phyloP scores from a whole-genome alignment of 2,797 vertebrate species.

The Microchirus variegatus region DNA sequence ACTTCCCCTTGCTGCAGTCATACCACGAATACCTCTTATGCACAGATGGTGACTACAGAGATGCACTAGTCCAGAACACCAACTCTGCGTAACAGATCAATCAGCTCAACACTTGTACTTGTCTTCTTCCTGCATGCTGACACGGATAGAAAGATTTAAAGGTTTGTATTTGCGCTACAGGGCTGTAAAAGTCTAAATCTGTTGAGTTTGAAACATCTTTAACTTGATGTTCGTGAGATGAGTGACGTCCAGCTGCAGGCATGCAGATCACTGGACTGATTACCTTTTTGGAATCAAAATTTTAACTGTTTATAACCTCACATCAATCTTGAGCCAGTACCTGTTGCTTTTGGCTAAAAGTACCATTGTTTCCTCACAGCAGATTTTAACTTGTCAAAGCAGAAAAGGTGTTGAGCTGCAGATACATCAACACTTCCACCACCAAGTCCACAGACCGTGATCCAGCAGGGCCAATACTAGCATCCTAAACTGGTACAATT shows the following conservation, averaged over 20 bases:
- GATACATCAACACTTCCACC: too few species aligned
- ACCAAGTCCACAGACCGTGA: too few species aligned
- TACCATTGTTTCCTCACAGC: too few species aligned
- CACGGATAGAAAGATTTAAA: conserved; percentile 15
- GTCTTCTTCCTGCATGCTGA: conserved; percentile 21
- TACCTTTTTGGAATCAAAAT: too few species aligned
- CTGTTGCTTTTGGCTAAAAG: too few species aligned
- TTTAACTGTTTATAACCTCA: too few species aligned
- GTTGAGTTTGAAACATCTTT: conserved; percentile 14
- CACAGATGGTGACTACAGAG: conserved; percentile 43
- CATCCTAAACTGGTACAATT: too few species aligned
- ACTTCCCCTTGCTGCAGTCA: conserved; percentile 29
- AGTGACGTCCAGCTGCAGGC: conserved; percentile 13
- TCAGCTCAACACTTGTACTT: conserved; percentile 42
- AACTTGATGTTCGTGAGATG: conserved; percentile 14
- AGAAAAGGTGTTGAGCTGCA: too few species aligned
- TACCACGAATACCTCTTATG: conserved; percentile 58
- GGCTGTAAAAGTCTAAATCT: neutral
- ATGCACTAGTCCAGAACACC: conserved; percentile 38
- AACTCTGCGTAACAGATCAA: conserved; percentile 31
- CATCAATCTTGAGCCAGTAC: too few species aligned
- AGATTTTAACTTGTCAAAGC: too few species aligned
- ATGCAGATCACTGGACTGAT: too few species aligned
- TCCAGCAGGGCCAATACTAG: too few species aligned
- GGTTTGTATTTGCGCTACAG: conserved; percentile 3